Evolutionary conservation across 1,140 invertebrate species (phyloP).

Genomic region (Calosoma granatense): DNA sequence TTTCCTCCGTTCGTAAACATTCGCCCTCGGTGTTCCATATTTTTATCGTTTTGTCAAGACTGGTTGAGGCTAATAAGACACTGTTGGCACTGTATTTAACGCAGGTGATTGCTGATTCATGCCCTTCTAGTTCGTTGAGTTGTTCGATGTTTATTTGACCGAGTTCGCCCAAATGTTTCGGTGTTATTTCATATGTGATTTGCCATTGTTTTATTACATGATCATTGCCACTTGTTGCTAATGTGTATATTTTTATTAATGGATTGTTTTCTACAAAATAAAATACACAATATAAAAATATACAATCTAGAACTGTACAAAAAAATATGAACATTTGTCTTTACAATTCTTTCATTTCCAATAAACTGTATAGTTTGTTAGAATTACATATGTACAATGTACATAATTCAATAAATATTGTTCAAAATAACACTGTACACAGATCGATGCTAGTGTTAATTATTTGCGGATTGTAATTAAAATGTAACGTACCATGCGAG

Average conservation of each 20-base stretch:
- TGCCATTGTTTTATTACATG: constrained; percentile 65
- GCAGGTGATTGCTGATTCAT: constrained; percentile 45
- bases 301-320: too few relatives aligned
- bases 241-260: constrained; percentile 40
- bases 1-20: constrained; percentile 38
- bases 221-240: constrained; percentile 63
- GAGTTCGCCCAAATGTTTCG: constrained; percentile 22
- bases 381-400: too few relatives aligned
- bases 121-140: constrained; percentile 27
- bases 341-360: too few relatives aligned
- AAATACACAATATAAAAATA: constrained; percentile 2
- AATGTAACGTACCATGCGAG: constrained; percentile 27
- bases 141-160: constrained; percentile 20
- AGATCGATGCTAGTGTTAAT: too few relatives aligned
- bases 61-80: constrained; percentile 48
- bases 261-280: constrained; percentile 34
- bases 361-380: too few relatives aligned
- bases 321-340: too few relatives aligned
- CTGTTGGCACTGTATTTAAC: constrained; percentile 52
- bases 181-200: constrained; percentile 34
- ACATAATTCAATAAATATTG: too few relatives aligned
- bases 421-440: too few relatives aligned
- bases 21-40: constrained; percentile 51
- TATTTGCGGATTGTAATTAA: constrained; percentile 1
- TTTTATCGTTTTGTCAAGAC: constrained; percentile 59